phyloP scores from a whole-genome alignment of 2,797 vertebrate genomes.

The Lates japonicus region DNA sequence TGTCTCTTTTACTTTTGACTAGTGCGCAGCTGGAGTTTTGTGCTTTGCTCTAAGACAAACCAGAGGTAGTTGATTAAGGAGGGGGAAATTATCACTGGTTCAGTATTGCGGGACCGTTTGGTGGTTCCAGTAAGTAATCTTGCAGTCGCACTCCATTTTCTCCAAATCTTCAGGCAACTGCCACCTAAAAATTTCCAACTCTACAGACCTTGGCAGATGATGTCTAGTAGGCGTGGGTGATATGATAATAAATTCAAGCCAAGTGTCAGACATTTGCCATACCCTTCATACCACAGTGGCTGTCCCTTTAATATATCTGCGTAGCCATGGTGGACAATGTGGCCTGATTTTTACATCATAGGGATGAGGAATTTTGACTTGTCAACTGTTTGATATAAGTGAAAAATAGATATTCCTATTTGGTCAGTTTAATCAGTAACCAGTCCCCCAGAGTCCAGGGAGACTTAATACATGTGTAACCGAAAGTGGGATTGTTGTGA shows the following conservation, averaged over 20 bases:
- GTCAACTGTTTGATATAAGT: too few relatives aligned
- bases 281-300: not conserved
- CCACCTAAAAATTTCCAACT: slow-evolving; percentile 32
- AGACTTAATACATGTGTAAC: not conserved
- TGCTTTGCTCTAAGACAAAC: slow-evolving; percentile 29
- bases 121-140: slow-evolving; percentile 35
- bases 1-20: slow-evolving; percentile 38
- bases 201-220: not conserved
- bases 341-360: not conserved
- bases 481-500: not conserved
- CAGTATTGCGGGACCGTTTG: slow-evolving; percentile 23
- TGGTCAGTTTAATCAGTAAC: not conserved
- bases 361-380: not conserved
- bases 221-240: not conserved
- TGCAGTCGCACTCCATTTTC: slow-evolving; percentile 22
- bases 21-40: slow-evolving; percentile 18
- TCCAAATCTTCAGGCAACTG: slow-evolving; percentile 20
- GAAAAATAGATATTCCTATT: not conserved
- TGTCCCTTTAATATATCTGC: not conserved
- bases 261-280: not conserved
- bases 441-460: too few relatives aligned
- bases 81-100: slow-evolving; percentile 23
- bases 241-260: not conserved
- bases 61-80: slow-evolving; percentile 30
- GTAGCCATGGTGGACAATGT: not conserved